Evolutionary conservation across 53 echinoderm and acorn worm species (phyloP).

Genomic region (Holothuria scabra): DNA sequence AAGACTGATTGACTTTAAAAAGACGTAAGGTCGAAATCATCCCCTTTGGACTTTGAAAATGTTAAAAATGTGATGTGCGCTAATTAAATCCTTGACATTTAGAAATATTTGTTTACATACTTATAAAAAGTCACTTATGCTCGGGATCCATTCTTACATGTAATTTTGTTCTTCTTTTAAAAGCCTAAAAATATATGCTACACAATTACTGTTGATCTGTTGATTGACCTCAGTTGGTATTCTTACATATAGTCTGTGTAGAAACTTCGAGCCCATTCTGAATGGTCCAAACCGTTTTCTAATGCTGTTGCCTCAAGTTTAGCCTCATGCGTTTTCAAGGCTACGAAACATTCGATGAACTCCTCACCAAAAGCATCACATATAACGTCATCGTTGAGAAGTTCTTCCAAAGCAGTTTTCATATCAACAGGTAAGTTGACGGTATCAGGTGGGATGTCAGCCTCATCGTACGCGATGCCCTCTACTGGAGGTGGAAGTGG

Average conservation of each 20-base stretch:
- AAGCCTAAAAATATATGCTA: no score
- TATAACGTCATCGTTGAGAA: conserved; percentile 49
- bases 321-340: conserved; percentile 53
- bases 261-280: conserved; percentile 44
- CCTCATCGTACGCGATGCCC: conserved; percentile 44
- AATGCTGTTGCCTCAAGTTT: conserved; percentile 28
- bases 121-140: no score
- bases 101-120: no score
- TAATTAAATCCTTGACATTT: no score
- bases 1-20: no score
- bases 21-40: no score
- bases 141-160: no score
- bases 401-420: conserved; percentile 49
- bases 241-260: conserved; percentile 56
- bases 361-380: conserved; percentile 58
- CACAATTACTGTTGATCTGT: no score
- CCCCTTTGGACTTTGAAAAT: no score
- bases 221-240: neutral
- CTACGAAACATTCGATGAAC: conserved; percentile 64
- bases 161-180: no score
- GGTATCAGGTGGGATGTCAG: conserved; percentile 41
- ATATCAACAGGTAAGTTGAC: conserved; percentile 50
- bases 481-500: conserved; percentile 47
- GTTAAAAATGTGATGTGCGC: no score
- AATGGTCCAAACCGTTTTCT: conserved; percentile 32